Base-by-base conservation (phyloP, 2,888 invertebrate species). In the Stratiomys singularior region DNA sequence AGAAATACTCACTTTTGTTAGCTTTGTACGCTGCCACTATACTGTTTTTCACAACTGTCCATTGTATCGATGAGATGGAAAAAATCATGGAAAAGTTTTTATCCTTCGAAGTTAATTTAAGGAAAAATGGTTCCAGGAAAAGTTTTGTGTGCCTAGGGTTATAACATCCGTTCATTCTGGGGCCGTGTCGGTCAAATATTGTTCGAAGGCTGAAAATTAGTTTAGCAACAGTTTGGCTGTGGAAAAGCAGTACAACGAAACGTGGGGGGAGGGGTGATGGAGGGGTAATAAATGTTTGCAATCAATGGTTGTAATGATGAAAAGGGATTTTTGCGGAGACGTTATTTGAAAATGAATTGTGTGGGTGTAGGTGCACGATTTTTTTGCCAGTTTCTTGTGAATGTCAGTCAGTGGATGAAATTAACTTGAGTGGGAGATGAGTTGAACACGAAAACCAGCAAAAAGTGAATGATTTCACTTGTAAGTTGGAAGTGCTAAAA, bases 201-300 rank as follows among this genome's bases (percentile, higher is more conserved):
- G 18, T 56, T 23, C 74, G 28, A 21, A 44, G 52, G 44, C 18
- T 23, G 58, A 21, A 74, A 74, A 74, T 74, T 74, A 74, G 74
- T 74, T 74, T 23, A 74, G 74, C 74, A 74, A 74, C 74, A 74
- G 74, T 58, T 74, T 74, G 60, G 23, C 21, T 23, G 28, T 30
- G 18, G 15, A 15, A 13, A 52, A 52, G 52, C 15, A 52, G 52
- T n/a, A 15, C 23, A 25, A 27, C 25, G n/a, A 63, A 60, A 21
- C 25, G 60, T 18, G 9, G 18, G 1, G n/a, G n/a, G n/a, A n/a
- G n/a, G n/a, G n/a, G n/a, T n/a, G n/a, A n/a, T n/a, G n/a, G n/a
- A n/a, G n/a, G 64, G 28, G 30, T 66, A 66, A 66, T 66, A 66
- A 66, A 66, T 66, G 66, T 37, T 37, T 66, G 37, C 66, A 66